Evolutionary conservation across 1,140 invertebrate species (phyloP).

Genomic region (Brachionus koreanus): DNA sequence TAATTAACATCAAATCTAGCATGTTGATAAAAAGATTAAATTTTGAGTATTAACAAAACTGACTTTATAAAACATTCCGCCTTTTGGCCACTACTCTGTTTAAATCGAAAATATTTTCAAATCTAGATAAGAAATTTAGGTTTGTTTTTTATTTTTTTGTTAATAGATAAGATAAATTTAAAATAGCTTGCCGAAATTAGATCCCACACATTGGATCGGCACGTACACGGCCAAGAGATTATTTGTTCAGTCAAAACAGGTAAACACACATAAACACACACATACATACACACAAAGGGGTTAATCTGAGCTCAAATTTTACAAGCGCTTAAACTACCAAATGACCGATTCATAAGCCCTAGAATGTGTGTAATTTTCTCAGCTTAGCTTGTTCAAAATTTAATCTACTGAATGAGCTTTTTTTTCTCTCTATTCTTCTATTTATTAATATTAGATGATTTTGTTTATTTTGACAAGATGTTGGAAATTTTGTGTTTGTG

Average conservation of each 20-base stretch:
- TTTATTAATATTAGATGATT: not conserved
- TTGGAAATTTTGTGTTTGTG: not conserved
- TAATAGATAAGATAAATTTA: not conserved
- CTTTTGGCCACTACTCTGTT: not conserved
- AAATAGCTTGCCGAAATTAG: not conserved
- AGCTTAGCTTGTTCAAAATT: too few relatives aligned
- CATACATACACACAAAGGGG: not conserved
- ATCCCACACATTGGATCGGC: not conserved
- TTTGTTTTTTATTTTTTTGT: not conserved
- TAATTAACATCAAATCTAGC: not conserved
- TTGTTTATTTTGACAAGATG: constrained; percentile 3
- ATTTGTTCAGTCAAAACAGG: not conserved
- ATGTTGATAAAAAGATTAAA: not conserved
- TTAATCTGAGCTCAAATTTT: not conserved
- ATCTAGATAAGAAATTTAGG: constrained; percentile 3
- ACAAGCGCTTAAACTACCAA: not conserved
- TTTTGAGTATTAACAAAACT: not conserved
- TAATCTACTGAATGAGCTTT: too few relatives aligned
- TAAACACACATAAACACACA: not conserved
- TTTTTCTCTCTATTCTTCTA: too few relatives aligned
- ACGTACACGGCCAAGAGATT: not conserved
- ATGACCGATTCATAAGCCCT: not conserved
- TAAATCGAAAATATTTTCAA: not conserved
- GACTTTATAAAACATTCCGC: not conserved
- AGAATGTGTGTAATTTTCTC: too few relatives aligned